These are phyloP conservation scores for Syngnathus rostellatus DNA, from an alignment of 2,797 vertebrate genomes.

Conservation along the genomic window DNA sequence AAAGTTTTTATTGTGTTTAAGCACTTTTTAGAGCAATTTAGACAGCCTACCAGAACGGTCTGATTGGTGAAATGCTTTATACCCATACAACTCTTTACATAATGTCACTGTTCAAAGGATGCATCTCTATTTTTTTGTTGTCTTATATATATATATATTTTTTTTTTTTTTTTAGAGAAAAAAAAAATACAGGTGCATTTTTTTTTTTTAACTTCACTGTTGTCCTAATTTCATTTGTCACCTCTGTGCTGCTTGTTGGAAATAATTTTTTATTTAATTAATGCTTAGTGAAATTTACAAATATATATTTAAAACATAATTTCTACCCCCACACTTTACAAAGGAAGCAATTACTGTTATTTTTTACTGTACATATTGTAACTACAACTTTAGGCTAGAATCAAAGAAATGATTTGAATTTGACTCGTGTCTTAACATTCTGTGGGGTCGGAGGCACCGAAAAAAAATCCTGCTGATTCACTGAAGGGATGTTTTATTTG, in stretches of 20 bases:
- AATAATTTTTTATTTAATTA: slow-evolving; percentile 43
- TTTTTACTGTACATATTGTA: slow-evolving; percentile 68
- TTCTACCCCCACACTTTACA: slow-evolving; percentile 9
- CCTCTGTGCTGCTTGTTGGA: slow-evolving; percentile 49
- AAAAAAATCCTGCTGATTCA: background rate
- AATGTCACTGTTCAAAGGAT: background rate
- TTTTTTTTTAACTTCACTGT: background rate
- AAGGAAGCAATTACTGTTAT: slow-evolving; percentile 34
- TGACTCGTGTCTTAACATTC: slow-evolving; percentile 4
- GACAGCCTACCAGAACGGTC: slow-evolving; percentile 32
- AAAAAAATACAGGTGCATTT: background rate
- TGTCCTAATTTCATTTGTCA: slow-evolving; percentile 24
- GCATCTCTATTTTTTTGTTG: background rate
- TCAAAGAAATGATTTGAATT: background rate
- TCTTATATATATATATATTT: background rate
- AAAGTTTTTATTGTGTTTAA: slow-evolving; percentile 33
- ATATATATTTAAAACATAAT: slow-evolving; percentile 45
- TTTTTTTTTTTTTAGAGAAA: background rate
- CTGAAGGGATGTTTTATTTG: background rate
- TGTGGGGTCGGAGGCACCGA: background rate
- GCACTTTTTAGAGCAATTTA: slow-evolving; percentile 47
- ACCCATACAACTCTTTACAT: background rate
- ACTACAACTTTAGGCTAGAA: slow-evolving; percentile 56
- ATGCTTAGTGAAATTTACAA: slow-evolving; percentile 49
- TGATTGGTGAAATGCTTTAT: slow-evolving; percentile 33